These are phyloP conservation scores for Heliocidaris erythrogramma DNA, from an alignment of 35 echinoderm and acorn worm species.

Conservation along the genomic window DNA sequence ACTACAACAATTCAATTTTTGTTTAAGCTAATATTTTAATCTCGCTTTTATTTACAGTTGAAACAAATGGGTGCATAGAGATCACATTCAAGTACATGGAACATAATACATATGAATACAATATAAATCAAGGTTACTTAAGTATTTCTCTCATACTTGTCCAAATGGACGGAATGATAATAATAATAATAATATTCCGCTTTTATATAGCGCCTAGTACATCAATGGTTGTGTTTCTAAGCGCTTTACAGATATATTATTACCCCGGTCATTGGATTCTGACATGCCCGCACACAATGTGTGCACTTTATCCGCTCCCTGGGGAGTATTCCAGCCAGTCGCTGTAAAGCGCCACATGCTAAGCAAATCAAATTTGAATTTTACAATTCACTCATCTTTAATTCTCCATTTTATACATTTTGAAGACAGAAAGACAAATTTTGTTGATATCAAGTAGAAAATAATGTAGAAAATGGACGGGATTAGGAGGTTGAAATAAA, in stretches of 20 bases:
- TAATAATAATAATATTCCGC: too few relatives aligned
- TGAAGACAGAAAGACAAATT: not conserved
- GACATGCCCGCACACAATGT: too few relatives aligned
- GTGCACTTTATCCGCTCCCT: too few relatives aligned
- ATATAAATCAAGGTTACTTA: not conserved
- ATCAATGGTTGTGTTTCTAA: too few relatives aligned
- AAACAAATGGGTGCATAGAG: not conserved
- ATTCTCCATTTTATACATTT: not conserved
- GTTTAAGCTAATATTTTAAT: not conserved
- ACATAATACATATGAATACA: conserved; percentile 13
- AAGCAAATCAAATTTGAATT: not conserved
- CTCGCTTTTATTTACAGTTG: not conserved
- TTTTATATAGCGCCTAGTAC: too few relatives aligned
- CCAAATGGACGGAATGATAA: not conserved
- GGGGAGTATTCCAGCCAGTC: too few relatives aligned
- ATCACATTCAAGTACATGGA: not conserved
- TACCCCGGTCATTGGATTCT: too few relatives aligned
- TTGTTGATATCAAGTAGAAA: not conserved
- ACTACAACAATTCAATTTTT: not conserved
- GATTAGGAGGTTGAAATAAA: not conserved
- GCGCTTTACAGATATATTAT: too few relatives aligned
- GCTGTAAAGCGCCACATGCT: too few relatives aligned
- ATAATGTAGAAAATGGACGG: not conserved
- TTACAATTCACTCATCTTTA: not conserved
- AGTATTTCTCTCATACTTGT: not conserved